phyloP scores from a whole-genome alignment of 2,113 vertebrate genomes.

The Laterallus jamaicensis region DNA sequence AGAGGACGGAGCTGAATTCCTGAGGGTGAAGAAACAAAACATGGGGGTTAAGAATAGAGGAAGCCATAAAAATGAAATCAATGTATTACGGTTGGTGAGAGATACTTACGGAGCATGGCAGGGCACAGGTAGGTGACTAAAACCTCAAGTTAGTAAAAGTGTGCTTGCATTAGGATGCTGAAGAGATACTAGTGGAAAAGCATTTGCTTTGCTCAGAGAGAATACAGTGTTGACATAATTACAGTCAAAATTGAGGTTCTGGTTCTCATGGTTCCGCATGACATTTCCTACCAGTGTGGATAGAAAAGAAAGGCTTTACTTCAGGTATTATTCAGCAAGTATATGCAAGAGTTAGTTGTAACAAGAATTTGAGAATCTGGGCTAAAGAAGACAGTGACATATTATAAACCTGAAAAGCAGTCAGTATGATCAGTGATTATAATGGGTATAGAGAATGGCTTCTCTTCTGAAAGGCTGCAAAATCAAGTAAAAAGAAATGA shows the following conservation, averaged over 20 bases:
- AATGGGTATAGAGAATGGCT: conserved; percentile 63
- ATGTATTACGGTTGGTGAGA: not conserved
- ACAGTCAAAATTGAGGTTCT: not conserved
- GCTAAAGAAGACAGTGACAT: not conserved
- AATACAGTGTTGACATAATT: not conserved
- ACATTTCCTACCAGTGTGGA: not conserved
- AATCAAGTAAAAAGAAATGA: conserved; percentile 74
- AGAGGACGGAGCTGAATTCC: not conserved
- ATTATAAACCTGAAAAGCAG: not conserved
- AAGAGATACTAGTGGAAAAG: not conserved
- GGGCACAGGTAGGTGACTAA: not conserved
- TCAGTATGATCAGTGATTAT: not conserved
- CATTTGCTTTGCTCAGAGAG: not conserved
- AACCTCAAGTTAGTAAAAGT: not conserved
- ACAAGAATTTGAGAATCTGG: not conserved
- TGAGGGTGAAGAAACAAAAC: not conserved
- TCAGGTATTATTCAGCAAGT: not conserved
- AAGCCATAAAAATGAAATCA: not conserved
- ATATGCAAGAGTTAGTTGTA: not conserved
- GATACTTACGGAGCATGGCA: not conserved
- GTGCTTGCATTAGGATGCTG: not conserved
- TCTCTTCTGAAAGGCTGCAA: conserved; percentile 66
- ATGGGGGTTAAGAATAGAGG: not conserved
- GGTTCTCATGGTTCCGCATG: not conserved
- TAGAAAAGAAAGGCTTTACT: not conserved